These are phyloP conservation scores for Mirza zaza DNA, from an alignment of 2,113 vertebrate genomes.

Conservation along the genomic window DNA sequence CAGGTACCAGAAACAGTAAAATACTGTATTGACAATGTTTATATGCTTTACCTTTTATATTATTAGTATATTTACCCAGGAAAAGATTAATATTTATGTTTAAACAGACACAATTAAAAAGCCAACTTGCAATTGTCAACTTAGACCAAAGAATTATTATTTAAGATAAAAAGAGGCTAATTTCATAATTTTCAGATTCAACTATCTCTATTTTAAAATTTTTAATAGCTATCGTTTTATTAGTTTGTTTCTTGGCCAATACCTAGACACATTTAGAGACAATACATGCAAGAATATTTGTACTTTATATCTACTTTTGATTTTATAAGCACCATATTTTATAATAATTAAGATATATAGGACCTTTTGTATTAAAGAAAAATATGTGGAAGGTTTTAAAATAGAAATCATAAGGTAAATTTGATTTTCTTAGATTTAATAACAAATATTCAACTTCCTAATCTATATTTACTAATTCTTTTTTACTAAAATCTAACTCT, in stretches of 20 bases:
- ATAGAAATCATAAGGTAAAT: constrained; percentile 20
- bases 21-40: background rate
- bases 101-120: background rate
- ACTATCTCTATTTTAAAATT: constrained; percentile 19
- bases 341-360: background rate
- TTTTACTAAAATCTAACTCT: background rate
- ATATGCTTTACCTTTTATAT: background rate
- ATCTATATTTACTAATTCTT: background rate
- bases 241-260: background rate
- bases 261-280: background rate
- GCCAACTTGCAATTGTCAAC: background rate
- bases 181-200: constrained; percentile 1
- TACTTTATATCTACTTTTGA: background rate
- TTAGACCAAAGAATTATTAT: background rate
- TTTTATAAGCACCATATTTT: background rate
- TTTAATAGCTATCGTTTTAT: background rate
- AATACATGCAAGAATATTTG: background rate
- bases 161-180: background rate
- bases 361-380: background rate
- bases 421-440: background rate
- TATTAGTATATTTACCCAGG: background rate
- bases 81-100: background rate
- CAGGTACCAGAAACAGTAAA: background rate
- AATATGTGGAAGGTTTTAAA: background rate
- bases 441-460: background rate